Evolutionary conservation across 2,888 invertebrate species (phyloP).

Genomic region (Cryptocephalus primarius): DNA sequence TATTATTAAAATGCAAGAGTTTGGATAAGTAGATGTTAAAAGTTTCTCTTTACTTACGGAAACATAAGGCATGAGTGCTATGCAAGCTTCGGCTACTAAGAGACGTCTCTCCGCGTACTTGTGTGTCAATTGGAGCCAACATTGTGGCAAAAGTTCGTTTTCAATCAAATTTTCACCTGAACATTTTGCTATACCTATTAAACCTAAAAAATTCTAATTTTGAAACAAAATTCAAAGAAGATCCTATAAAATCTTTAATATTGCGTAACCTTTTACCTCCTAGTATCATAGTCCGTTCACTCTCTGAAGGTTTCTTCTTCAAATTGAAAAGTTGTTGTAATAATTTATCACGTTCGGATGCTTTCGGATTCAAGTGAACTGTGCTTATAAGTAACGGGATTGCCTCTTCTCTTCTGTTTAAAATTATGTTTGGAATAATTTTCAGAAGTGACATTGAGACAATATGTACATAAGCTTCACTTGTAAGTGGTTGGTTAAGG

Average conservation of each 20-base stretch:
- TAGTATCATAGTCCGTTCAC: conserved; percentile 49
- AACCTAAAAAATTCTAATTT: conserved; percentile 26
- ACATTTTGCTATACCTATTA: conserved; percentile 38
- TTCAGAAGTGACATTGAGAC: conserved; percentile 46
- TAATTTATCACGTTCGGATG: conserved; percentile 49
- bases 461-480: conserved; percentile 39
- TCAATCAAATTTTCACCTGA: conserved; percentile 45
- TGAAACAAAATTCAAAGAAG: background rate
- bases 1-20: background rate
- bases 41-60: conserved; percentile 42
- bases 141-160: conserved; percentile 56
- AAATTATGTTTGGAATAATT: conserved; percentile 56
- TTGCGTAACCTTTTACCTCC: too few species aligned
- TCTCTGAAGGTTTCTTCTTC: conserved; percentile 57
- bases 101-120: conserved; percentile 55
- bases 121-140: conserved; percentile 62
- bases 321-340: conserved; percentile 57
- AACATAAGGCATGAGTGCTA: conserved; percentile 52
- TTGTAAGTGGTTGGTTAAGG: conserved; percentile 30
- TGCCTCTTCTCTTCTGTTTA: conserved; percentile 58
- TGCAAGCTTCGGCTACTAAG: conserved; percentile 58
- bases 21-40: background rate
- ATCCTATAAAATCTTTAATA: background rate
- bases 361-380: conserved; percentile 47
- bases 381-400: conserved; percentile 53